These are phyloP conservation scores for Euspilapteryx auroguttella DNA, from an alignment of 2,888 invertebrate species.

Conservation along the genomic window DNA sequence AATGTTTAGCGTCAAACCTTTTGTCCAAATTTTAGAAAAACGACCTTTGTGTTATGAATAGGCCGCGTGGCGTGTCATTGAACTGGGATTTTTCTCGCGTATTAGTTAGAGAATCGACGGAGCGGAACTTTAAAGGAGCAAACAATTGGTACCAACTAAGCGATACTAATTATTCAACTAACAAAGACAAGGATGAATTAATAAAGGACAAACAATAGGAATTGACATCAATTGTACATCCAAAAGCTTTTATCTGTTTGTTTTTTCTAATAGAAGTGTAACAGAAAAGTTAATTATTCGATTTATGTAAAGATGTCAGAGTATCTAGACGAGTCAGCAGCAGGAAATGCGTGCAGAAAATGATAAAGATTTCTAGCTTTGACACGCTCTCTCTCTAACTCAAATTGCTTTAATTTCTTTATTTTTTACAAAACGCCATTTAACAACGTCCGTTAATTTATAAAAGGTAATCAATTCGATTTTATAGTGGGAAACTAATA, in stretches of 20 bases:
- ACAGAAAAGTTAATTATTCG: not conserved
- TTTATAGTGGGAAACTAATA: not conserved
- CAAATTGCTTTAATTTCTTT: not conserved
- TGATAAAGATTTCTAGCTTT: constrained; percentile 38
- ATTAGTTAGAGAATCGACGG: constrained; percentile 24
- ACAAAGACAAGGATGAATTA: too few species aligned
- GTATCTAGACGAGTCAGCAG: constrained; percentile 6
- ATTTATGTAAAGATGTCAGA: constrained; percentile 6
- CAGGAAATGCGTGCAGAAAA: constrained; percentile 43
- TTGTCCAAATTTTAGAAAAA: constrained; percentile 43
- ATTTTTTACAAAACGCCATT: not conserved
- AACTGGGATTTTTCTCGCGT: constrained; percentile 38
- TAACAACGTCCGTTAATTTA: not conserved
- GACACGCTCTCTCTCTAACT: constrained; percentile 15
- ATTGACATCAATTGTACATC: too few species aligned
- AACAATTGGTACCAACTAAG: too few species aligned
- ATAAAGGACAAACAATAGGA: too few species aligned
- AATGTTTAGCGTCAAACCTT: constrained; percentile 53
- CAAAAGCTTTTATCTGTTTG: not conserved
- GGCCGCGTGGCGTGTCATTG: constrained; percentile 42
- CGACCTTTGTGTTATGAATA: constrained; percentile 30
- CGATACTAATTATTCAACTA: too few species aligned
- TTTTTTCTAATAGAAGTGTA: too few species aligned
- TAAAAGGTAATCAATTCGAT: not conserved
- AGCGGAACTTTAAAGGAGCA: not conserved